Conservation (phyloP, 2,888 invertebrate genomes). For the Lissocephala sabroskyi region DNA sequence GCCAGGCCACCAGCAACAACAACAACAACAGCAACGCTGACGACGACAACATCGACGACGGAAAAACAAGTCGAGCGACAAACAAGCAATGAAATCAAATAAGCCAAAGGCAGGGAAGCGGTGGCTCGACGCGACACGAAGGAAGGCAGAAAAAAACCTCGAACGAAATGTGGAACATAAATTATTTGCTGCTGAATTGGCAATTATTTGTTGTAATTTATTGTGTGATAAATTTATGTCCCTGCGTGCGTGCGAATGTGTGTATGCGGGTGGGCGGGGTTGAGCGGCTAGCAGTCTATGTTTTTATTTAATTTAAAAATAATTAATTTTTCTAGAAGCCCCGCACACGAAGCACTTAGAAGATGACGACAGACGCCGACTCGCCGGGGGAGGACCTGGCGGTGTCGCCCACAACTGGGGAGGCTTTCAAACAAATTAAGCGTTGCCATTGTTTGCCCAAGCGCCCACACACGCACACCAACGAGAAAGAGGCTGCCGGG, state of each 20-base stretch:
- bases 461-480: not conserved
- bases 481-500: too few species aligned
- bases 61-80: slow-evolving; percentile 44
- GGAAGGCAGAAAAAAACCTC: slow-evolving; percentile 10
- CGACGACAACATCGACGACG: not conserved
- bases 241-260: slow-evolving; percentile 4
- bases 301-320: slow-evolving; percentile 45
- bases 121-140: slow-evolving; percentile 1
- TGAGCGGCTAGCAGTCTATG: slow-evolving; percentile 11
- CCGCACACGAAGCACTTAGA: too few species aligned
- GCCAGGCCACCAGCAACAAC: slow-evolving; percentile 22
- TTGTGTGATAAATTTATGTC: slow-evolving; percentile 40
- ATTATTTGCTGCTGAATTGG: slow-evolving; percentile 55
- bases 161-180: slow-evolving; percentile 41
- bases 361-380: too few species aligned
- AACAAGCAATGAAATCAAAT: slow-evolving; percentile 31
- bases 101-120: too few species aligned
- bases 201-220: slow-evolving; percentile 56
- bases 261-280: slow-evolving; percentile 1
- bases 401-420: too few species aligned
- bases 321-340: slow-evolving; percentile 35
- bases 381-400: too few species aligned
- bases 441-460: slow-evolving; percentile 28
- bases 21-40: too few species aligned
- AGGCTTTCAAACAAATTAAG: slow-evolving; percentile 44